A percentile compares a stretch with the other conserved stretches of the same genome.
Conservation (phyloP, 2,888 invertebrate species). For the Melinopterus prodromus region DNA sequence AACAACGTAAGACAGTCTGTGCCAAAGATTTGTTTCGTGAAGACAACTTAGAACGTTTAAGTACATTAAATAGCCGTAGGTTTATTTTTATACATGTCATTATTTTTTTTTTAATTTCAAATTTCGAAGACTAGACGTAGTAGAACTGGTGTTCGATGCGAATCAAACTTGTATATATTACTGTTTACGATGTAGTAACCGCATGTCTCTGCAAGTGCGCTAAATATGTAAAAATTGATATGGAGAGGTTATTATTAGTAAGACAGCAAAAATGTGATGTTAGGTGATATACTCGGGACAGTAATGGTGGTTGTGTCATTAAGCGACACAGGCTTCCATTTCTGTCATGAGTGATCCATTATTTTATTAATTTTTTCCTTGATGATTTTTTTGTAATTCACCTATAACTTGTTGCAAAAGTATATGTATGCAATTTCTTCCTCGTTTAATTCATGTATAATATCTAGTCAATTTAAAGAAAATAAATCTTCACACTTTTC, state of each 20-base stretch:
- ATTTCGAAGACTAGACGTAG: neutral
- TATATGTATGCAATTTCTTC: constrained; percentile 11
- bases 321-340: neutral
- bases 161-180: neutral
- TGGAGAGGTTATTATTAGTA: neutral
- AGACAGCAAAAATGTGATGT: constrained; percentile 4
- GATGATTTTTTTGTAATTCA: neutral
- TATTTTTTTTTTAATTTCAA: constrained; percentile 18
- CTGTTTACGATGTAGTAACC: constrained; percentile 4
- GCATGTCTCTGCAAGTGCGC: neutral
- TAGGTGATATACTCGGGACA: neutral
- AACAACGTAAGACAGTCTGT: constrained; percentile 4
- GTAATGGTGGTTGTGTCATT: neutral
- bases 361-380: neutral
- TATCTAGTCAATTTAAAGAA: constrained; percentile 37
- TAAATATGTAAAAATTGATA: neutral
- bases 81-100: constrained; percentile 9
- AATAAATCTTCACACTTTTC: constrained; percentile 39
- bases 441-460: constrained; percentile 26
- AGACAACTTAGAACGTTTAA: neutral
- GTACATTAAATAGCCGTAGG: constrained; percentile 5
- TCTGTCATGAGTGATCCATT: neutral
- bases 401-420: constrained; percentile 7
- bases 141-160: neutral
- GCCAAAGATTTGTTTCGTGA: neutral